Evolutionary conservation across 2,888 invertebrate genomes (phyloP).

Genomic region (Diachrysia chrysitis): DNA sequence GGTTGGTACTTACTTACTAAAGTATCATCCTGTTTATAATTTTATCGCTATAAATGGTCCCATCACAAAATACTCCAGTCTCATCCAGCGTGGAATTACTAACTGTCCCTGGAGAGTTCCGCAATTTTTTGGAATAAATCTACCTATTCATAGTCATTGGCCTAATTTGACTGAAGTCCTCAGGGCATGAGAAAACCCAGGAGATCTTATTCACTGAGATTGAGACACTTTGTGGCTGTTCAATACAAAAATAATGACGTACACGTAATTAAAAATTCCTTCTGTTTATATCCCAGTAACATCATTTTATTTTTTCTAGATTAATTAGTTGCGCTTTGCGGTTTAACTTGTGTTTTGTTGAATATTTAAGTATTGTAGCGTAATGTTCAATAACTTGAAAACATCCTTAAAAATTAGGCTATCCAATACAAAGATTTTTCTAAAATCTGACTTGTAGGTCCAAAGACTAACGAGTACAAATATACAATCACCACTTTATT

Average conservation of each 20-base stretch:
- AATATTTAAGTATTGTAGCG: background rate
- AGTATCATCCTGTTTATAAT: background rate
- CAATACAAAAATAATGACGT: background rate
- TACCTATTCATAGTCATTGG: background rate
- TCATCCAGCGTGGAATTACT: conserved; percentile 5
- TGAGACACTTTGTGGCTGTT: background rate
- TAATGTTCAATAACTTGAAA: background rate
- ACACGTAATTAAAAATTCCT: background rate
- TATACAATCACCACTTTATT: too few relatives aligned
- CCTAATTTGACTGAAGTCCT: conserved; percentile 3
- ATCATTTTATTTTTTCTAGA: too few relatives aligned
- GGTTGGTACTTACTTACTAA: too few relatives aligned
- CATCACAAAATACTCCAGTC: background rate
- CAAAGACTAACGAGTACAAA: too few relatives aligned
- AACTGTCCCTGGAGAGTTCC: background rate
- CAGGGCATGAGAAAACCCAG: background rate
- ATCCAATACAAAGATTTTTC: background rate
- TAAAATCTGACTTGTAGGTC: too few relatives aligned
- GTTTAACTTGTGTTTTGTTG: background rate
- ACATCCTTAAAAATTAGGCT: background rate
- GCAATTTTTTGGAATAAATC: conserved; percentile 8
- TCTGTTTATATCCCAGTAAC: background rate
- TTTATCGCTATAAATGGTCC: background rate
- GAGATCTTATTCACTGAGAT: background rate
- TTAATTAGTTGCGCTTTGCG: too few relatives aligned